phyloP scores from a whole-genome alignment of 2,113 vertebrate species.

The Paratilapia polleni region DNA sequence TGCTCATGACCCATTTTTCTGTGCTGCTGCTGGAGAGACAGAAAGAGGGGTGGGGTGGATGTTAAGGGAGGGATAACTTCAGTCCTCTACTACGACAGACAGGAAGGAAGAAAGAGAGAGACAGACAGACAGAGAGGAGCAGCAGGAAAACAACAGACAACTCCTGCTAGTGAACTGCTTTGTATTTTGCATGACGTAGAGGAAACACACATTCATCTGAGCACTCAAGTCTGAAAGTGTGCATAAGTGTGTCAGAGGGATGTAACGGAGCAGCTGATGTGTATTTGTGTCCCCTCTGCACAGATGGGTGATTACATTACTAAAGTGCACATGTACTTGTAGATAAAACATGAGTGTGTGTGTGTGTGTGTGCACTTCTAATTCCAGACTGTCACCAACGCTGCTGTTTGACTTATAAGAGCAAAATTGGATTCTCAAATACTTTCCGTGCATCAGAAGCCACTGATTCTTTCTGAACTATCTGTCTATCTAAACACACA shows the following conservation, averaged over 20 bases:
- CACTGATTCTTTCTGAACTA: slow-evolving; percentile 5
- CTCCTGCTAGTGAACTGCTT: slow-evolving; percentile 44
- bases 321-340: background rate
- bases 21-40: slow-evolving; percentile 50
- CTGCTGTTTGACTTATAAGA: slow-evolving; percentile 25
- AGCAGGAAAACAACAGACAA: slow-evolving; percentile 33
- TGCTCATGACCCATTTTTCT: slow-evolving; percentile 75
- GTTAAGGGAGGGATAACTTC: slow-evolving; percentile 49
- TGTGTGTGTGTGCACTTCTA: background rate
- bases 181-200: slow-evolving; percentile 46
- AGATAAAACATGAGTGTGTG: background rate
- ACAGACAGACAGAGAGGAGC: slow-evolving; percentile 9
- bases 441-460: slow-evolving; percentile 1
- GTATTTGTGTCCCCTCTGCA: slow-evolving; percentile 5
- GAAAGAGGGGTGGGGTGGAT: slow-evolving; percentile 29
- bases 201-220: slow-evolving; percentile 32
- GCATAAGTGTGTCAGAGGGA: background rate
- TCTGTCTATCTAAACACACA: slow-evolving; percentile 48
- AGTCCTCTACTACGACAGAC: slow-evolving; percentile 51
- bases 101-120: slow-evolving; percentile 16
- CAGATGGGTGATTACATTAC: slow-evolving; percentile 11
- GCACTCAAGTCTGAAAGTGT: slow-evolving; percentile 31
- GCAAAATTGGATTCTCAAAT: background rate
- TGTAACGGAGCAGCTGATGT: slow-evolving; percentile 24
- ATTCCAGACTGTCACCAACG: background rate